These are phyloP conservation scores for Anniella stebbinsi DNA, from an alignment of 2,797 vertebrate species.

Conservation along the genomic window DNA sequence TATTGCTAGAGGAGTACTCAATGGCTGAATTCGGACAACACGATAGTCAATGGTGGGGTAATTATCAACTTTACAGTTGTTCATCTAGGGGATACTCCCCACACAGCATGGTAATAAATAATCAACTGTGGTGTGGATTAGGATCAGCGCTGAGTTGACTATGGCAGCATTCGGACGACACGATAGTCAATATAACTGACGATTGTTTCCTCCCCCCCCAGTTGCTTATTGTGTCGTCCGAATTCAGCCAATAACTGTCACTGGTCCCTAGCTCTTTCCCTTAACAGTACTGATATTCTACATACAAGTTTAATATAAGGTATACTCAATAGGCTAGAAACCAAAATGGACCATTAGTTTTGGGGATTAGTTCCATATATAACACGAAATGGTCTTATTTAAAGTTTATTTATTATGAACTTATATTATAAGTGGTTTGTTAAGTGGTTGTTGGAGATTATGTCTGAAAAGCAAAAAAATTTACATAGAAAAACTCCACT, in stretches of 20 bases:
- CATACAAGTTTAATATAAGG: too few species aligned
- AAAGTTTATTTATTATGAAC: neutral
- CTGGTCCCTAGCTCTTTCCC: neutral
- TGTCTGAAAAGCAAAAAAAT: conserved; percentile 43
- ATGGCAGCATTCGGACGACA: too few species aligned
- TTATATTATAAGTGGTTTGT: neutral
- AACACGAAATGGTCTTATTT: accelerated
- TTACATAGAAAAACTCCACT: neutral
- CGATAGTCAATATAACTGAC: too few species aligned
- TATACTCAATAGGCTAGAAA: neutral
- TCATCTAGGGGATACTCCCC: too few species aligned
- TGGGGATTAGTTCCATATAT: neutral
- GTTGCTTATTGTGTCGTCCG: too few species aligned
- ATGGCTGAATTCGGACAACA: too few species aligned
- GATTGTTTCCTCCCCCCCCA: too few species aligned
- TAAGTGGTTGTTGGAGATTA: neutral
- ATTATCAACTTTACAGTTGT: too few species aligned
- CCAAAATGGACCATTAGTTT: neutral
- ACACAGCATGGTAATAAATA: too few species aligned
- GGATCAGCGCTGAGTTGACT: too few species aligned
- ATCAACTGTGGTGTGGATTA: too few species aligned
- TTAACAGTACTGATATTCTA: neutral
- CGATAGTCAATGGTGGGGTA: too few species aligned
- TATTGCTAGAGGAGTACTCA: neutral
- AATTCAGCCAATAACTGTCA: neutral